Evolutionary conservation across 2,113 vertebrate species (phyloP).

Genomic region (Phalacrocorax brasilianus): DNA sequence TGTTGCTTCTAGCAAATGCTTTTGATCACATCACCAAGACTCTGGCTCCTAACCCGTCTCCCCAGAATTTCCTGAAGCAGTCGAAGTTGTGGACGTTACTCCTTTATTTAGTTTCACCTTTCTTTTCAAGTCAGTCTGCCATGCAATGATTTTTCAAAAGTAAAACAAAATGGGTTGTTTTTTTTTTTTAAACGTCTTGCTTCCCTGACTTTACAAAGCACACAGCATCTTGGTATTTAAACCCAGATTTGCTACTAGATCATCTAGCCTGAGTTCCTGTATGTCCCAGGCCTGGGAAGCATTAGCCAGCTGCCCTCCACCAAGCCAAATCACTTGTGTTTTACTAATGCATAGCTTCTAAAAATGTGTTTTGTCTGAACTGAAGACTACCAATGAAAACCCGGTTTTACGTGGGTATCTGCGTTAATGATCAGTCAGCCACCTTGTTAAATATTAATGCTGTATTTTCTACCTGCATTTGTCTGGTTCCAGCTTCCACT

Average conservation of each 20-base stretch:
- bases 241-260: not conserved
- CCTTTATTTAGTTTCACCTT: not conserved
- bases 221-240: not conserved
- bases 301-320: not conserved
- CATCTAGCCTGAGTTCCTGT: not conserved
- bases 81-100: not conserved
- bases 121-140: not conserved
- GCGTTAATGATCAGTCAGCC: not conserved
- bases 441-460: not conserved
- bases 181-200: not conserved
- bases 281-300: not conserved
- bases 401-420: not conserved
- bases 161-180: not conserved
- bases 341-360: not conserved
- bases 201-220: not conserved
- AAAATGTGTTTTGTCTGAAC: not conserved
- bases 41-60: not conserved
- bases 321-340: not conserved
- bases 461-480: not conserved
- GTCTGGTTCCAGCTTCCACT: not conserved
- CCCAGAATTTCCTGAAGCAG: not conserved
- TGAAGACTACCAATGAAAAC: not conserved
- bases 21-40: not conserved
- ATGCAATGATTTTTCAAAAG: not conserved
- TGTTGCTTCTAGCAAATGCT: not conserved